A percentile compares a stretch with the other conserved stretches of the same genome.
Conservation (phyloP, 2,888 invertebrate genomes). For the Drosophila rellima region DNA sequence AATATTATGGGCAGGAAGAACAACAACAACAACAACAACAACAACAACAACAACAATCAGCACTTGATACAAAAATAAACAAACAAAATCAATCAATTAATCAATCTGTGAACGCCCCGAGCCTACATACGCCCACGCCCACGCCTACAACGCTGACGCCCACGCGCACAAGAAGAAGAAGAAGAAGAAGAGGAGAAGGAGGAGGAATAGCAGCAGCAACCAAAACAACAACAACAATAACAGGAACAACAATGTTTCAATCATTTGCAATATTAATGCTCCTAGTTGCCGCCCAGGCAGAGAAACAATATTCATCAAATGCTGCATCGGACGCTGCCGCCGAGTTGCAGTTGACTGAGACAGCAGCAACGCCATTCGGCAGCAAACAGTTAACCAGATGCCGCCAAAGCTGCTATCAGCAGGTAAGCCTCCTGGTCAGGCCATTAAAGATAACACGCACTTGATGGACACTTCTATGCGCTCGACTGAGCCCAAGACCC, state of each 20-base stretch:
- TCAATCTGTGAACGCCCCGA: conserved; percentile 67
- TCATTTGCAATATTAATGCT: conserved; percentile 58
- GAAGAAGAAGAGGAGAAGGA: conserved; percentile 2
- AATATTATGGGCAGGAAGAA: conserved; percentile 61
- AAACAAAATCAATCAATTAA: conserved; percentile 80
- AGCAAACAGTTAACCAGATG: conserved; percentile 84
- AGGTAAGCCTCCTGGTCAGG: conserved; percentile 73
- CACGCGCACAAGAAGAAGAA: conserved; percentile 20
- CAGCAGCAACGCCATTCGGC: conserved; percentile 59
- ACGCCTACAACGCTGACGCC: conserved; percentile 31
- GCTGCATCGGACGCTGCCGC: conserved; percentile 38
- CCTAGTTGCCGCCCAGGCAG: conserved; percentile 35
- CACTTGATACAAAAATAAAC: conserved; percentile 79
- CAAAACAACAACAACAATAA: neutral
- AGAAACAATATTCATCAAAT: conserved; percentile 28
- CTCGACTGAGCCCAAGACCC: conserved; percentile 35
- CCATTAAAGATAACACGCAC: conserved; percentile 59
- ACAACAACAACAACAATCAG: conserved; percentile 28
- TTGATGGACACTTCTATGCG: conserved; percentile 72
- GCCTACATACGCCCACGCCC: conserved; percentile 46
- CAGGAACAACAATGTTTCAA: conserved; percentile 57
- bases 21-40: conserved; percentile 44
- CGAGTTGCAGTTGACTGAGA: conserved; percentile 34
- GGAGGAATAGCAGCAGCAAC: conserved; percentile 5
- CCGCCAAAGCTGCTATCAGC: conserved; percentile 85